Percentiles rank a stretch among this genome's conserved stretches.
phyloP scores from a whole-genome alignment of 1,140 invertebrate genomes.

The Drosophila pachea region DNA sequence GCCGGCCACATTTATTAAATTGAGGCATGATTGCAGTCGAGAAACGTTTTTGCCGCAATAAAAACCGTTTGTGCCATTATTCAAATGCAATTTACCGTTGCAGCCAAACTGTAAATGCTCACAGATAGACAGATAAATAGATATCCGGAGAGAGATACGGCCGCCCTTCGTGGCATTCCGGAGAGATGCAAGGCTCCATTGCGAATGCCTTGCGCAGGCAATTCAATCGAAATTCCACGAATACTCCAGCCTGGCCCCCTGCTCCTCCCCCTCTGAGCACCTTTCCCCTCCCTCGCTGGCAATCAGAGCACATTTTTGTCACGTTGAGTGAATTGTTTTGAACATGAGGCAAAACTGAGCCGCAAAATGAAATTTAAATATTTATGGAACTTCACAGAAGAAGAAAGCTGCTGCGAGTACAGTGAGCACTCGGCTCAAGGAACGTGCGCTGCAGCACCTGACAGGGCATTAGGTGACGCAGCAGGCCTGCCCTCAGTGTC shows the following conservation, averaged over 20 bases:
- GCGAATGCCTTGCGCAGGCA: constrained; percentile 11
- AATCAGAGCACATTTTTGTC: constrained; percentile 5
- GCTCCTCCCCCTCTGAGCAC: background rate
- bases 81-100: constrained; percentile 25
- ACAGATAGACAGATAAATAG: background rate
- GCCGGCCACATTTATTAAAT: constrained; percentile 14
- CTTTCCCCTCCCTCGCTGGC: background rate
- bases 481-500: too few species aligned
- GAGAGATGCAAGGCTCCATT: constrained; percentile 2
- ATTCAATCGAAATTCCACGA: constrained; percentile 4
- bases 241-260: background rate
- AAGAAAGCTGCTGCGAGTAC: background rate
- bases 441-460: background rate
- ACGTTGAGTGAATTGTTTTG: background rate
- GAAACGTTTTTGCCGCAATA: constrained; percentile 16
- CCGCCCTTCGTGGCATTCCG: background rate
- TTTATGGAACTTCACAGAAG: constrained; percentile 1
- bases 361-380: constrained; percentile 2
- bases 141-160: background rate
- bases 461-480: too few species aligned
- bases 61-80: constrained; percentile 30
- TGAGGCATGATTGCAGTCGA: constrained; percentile 20
- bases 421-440: background rate
- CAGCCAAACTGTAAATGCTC: background rate
- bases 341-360: background rate